phyloP scores from a whole-genome alignment of 37 sponge, comb jelly and placozoan species.

The Theonella swinhoei region DNA sequence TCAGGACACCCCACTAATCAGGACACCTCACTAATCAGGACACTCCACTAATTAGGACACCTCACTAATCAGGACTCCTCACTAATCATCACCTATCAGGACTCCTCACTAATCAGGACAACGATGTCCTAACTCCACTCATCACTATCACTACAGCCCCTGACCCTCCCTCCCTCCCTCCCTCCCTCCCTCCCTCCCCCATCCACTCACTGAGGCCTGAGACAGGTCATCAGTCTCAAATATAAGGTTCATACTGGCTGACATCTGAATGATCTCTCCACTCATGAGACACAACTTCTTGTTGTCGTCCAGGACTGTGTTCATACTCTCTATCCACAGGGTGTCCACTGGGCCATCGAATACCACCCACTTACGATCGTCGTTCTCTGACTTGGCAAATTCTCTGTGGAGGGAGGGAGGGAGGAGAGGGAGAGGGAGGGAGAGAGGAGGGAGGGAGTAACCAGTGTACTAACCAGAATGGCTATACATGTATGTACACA shows the following conservation, averaged over 20 bases:
- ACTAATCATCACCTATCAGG: too few species aligned
- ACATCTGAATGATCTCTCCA: slow-evolving; percentile 99
- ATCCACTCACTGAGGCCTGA: slow-evolving; percentile 88
- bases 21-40: too few species aligned
- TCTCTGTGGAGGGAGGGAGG: slow-evolving; percentile 57
- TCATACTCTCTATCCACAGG: slow-evolving; percentile 99
- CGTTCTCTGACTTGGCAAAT: slow-evolving; percentile 91
- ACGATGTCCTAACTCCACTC: not conserved
- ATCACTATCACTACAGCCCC: not conserved
- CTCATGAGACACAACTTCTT: slow-evolving; percentile 99
- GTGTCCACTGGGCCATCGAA: slow-evolving; percentile 99
- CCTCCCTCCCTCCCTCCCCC: not conserved
- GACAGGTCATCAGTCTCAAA: slow-evolving; percentile 96
- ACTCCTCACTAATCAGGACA: too few species aligned
- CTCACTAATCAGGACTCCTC: too few species aligned
- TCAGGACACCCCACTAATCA: too few species aligned
- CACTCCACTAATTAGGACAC: too few species aligned
- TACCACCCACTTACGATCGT: slow-evolving; percentile 98
- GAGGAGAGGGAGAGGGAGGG: not conserved
- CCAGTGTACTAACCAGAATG: not conserved
- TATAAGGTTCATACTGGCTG: slow-evolving; percentile 94
- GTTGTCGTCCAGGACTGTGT: slow-evolving; percentile 98
- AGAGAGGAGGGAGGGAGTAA: not conserved
- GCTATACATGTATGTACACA: not conserved
- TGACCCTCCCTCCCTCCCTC: not conserved